phyloP scores from a whole-genome alignment of 2,888 invertebrate genomes.

The Eilema griseolum region DNA sequence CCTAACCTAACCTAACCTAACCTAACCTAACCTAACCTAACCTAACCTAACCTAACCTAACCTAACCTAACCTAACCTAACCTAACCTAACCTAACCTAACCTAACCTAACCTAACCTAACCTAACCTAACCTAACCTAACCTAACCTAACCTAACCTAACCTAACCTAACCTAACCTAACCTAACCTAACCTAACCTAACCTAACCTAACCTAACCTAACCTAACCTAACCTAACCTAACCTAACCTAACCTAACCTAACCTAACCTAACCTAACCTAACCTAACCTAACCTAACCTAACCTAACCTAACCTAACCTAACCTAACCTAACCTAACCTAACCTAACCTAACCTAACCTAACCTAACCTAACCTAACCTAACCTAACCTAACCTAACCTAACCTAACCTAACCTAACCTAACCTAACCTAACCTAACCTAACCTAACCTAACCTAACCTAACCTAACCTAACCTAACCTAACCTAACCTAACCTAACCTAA shows the following conservation, averaged over 20 bases:
- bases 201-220: conserved; percentile 25
- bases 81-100: conserved; percentile 17
- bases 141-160: conserved; percentile 26
- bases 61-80: conserved; percentile 27
- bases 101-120: conserved; percentile 23
- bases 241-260: conserved; percentile 37
- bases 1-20: conserved; percentile 41
- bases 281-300: conserved; percentile 20
- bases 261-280: conserved; percentile 42
- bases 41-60: conserved; percentile 35
- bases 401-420: conserved; percentile 13
- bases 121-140: conserved; percentile 26
- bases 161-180: conserved; percentile 40
- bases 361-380: conserved; percentile 5
- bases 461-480: conserved; percentile 16
- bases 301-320: neutral
- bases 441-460: conserved; percentile 23
- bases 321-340: neutral
- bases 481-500: conserved; percentile 15
- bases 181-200: conserved; percentile 35
- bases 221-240: conserved; percentile 36
- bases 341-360: neutral
- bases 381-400: conserved; percentile 17
- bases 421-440: conserved; percentile 18
- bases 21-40: conserved; percentile 30